These are phyloP conservation scores for Nettapus auritus DNA, from an alignment of 2,113 vertebrate genomes.

Conservation along the genomic window DNA sequence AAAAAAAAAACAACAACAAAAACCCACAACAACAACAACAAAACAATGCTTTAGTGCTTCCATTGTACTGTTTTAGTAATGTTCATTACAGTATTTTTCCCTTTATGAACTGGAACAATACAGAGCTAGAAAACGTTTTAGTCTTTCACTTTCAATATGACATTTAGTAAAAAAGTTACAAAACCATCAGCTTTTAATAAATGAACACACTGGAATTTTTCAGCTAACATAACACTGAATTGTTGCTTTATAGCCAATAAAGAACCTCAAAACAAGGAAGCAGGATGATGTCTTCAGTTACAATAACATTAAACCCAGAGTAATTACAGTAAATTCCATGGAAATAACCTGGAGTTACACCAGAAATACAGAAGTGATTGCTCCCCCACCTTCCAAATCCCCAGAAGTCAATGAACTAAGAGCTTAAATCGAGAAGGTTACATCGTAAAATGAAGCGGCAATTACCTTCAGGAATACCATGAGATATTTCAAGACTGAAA, in stretches of 20 bases:
- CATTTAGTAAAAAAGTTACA: slow-evolving; percentile 41
- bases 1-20: too few species aligned
- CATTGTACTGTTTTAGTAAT: slow-evolving; percentile 17
- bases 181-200: background rate
- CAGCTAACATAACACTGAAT: fast-evolving
- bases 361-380: background rate
- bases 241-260: background rate
- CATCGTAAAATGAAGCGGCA: slow-evolving; percentile 32
- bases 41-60: background rate
- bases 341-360: background rate
- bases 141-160: background rate
- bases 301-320: background rate
- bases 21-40: too few species aligned
- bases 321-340: background rate
- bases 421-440: background rate
- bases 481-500: background rate
- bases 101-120: slow-evolving; percentile 35
- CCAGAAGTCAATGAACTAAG: background rate
- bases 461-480: background rate
- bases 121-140: background rate
- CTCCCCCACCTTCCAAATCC: background rate
- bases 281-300: background rate
- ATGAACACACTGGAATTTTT: background rate
- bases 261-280: background rate
- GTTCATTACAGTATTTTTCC: background rate